Evolutionary conservation across 2,888 invertebrate species (phyloP), one percentile per base, ranked within the genome.

Genomic region (Liposcelis brunnea): DNA sequence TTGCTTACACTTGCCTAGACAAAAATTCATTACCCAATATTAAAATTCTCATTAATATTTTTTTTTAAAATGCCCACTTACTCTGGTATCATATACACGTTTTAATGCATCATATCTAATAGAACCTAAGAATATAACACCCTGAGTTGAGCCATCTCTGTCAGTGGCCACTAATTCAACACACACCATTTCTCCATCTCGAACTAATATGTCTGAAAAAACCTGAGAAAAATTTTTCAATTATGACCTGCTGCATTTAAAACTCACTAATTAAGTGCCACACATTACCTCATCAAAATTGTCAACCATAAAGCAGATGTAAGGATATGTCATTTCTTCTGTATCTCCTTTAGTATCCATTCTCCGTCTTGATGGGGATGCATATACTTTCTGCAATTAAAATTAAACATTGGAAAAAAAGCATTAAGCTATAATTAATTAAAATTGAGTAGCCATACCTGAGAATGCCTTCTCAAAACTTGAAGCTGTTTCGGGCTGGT

Each of bases 201-300:
- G 75, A 31, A 97, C 93, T 59, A 93, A 71, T 59, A 97, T 91
- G 69, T 98, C 95, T 67, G 85, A 84, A 71, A 97, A 97, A 50
- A 93, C 77, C 74, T 75, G 56, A 3, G 53, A 49, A 32, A 32
- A 32, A 32, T 10, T n/a, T 10, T 32, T 32, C 32, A n/a, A 10
- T 32, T 32, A 32, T 32, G 32, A 10, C 10, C 32, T 32, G 32
- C 10, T 10, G 32, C n/a, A 32, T 10, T 32, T 32, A 32, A 10
- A n/a, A n/a, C n/a, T n/a, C n/a, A n/a, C n/a, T n/a, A n/a, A n/a
- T n/a, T n/a, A n/a, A n/a, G n/a, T n/a, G n/a, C n/a, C n/a, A n/a
- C n/a, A n/a, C n/a, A n/a, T n/a, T n/a, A 84, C 94, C 76, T 95
- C 94, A 64, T 97, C 95, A 65, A 95, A 97, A 68, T 95, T 94